Base-by-base conservation (phyloP, 2,888 invertebrate genomes). In the Tenthredo distinguenda region DNA sequence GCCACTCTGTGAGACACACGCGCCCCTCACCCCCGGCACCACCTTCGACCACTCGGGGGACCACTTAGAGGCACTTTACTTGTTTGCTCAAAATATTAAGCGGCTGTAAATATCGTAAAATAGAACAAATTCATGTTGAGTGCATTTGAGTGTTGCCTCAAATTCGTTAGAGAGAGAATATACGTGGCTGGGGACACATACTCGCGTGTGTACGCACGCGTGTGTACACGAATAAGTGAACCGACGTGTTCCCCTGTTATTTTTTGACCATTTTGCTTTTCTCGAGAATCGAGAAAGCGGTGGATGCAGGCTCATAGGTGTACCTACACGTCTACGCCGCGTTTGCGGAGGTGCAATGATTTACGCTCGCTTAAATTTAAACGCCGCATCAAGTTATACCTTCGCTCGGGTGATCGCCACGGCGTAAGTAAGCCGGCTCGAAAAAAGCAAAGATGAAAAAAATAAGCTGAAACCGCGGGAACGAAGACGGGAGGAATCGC, bases 1-100 rank as follows among this genome's bases (percentile, higher is more conserved):
- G 31, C 43, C 77, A 77, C 77, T 77, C 55, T 34, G 31, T 26
- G 77, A 77, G 77, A 77, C 77, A 81, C 81, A 81, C 81, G 81
- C 58, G 62, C 31, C 85, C 87, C 85, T 86, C 82, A 68, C 65
- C 84, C 68, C 84, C 72, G 74, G 68, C 84, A 82, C 74, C 88
- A 86, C 86, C 88, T 85, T 87, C 87, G 85, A 88, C 87, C 88
- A 47, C 86, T 79, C 87, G 74, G 82, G 50, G 88, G 88, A 86
- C 90, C 91, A 91, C 91, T 90, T 90, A 89, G 87, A 88, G 88
- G 87, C 91, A 90, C 91, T 91, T 90, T 90, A 90, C 89, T 89
- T 91, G 91, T 91, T 91, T 91, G 90, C 90, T 88, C 87, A 91
- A 91, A 91, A 91, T 90, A 90, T 91, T 90, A 90, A 90, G 89